phyloP scores from a whole-genome alignment of 2,797 vertebrate species.

The Caiman crocodilus region DNA sequence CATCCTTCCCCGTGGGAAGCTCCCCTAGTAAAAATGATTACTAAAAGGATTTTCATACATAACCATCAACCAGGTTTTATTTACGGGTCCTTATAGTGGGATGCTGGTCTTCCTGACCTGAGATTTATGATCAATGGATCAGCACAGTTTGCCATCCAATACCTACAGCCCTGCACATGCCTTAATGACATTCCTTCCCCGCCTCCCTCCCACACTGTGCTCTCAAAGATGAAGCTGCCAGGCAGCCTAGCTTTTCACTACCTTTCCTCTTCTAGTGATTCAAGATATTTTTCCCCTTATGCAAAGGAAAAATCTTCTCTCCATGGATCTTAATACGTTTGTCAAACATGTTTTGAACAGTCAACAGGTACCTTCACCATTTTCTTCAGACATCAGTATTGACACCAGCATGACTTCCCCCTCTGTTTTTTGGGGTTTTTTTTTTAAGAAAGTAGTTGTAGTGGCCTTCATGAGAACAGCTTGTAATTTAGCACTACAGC shows the following conservation, averaged over 20 bases:
- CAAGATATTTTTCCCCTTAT: constrained; percentile 51
- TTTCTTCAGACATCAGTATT: constrained; percentile 53
- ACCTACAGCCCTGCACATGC: accelerated
- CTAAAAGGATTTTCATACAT: not conserved
- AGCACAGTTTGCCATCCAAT: not conserved
- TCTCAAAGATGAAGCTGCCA: not conserved
- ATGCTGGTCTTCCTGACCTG: not conserved
- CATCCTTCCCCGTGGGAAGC: not conserved
- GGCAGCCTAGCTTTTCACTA: constrained; percentile 38
- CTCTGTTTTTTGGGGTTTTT: not conserved
- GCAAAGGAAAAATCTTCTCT: constrained; percentile 42
- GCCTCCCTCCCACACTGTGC: accelerated
- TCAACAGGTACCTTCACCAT: constrained; percentile 51
- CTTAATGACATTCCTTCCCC: not conserved
- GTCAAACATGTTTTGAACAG: constrained; percentile 49
- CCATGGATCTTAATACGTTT: constrained; percentile 57
- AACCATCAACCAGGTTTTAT: not conserved
- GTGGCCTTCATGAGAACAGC: constrained; percentile 70
- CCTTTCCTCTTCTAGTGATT: constrained; percentile 41
- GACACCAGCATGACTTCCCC: constrained; percentile 60
- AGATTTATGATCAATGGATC: not conserved
- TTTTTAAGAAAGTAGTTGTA: constrained; percentile 70
- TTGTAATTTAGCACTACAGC: constrained; percentile 70
- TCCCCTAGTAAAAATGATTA: not conserved
- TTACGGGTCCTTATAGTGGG: not conserved